Base-by-base conservation (phyloP, 2,888 invertebrate genomes). In the Chloroclysta siterata region DNA sequence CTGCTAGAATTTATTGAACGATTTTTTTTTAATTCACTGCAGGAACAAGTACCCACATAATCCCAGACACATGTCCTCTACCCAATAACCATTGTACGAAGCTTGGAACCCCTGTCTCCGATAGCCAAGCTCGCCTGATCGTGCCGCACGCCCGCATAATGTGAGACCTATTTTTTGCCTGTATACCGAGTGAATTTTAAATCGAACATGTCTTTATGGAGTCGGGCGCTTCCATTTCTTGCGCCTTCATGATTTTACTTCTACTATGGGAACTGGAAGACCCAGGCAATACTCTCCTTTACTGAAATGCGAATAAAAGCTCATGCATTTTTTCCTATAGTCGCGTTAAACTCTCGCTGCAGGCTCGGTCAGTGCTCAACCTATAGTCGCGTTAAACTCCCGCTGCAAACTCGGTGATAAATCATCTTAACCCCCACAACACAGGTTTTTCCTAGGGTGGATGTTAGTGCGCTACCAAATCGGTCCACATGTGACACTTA, bases 81-180 rank as follows among this genome's bases (percentile, higher is more conserved):
- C 54, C 47, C 51, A 54, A 46, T 29, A 53, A 60, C 48, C 53
- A 53, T 48, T 15, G 53, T 22, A 56, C 47, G 17, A 13, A 41
- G 51, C 53, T 48, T 22, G 15, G 58, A 68, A 63, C 65, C 68
- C 51, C 59, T 68, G 73, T 80, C 80, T 82, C 79, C 73, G 80
- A 78, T 71, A 69, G 69, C 73, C 66, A 68, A 67, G 73, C 53
- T 53, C 41, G 46, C 71, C 74, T 66, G 72, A 74, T 91, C 93
- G 92, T 92, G 92, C 85, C 63, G 90, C 92, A 93, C 93, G 93
- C 89, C 85, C 83, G 90, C 89, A 92, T 92, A 87, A 91, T 92
- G 87, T 77, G 85, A 85, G 84, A 85, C 89, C 89, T 88, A 90
- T 91, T 93, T 93, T 91, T 92, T 91, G 86, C 33, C 85, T 83